These are phyloP conservation scores for Cyphomyrus discorhynchus DNA, from an alignment of 2,113 vertebrate genomes.

Conservation along the genomic window DNA sequence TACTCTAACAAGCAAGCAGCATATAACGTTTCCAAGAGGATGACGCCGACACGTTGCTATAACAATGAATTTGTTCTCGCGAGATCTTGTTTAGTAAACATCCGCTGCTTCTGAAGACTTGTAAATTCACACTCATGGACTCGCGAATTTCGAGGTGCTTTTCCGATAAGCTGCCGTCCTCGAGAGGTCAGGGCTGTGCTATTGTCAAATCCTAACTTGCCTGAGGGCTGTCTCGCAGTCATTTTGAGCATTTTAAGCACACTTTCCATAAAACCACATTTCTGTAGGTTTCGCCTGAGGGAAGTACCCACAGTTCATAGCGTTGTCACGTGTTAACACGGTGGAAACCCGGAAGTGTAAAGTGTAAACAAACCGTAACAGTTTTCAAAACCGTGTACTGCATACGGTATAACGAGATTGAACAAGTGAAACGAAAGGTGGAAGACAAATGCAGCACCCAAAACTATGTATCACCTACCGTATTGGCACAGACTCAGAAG, in stretches of 20 bases:
- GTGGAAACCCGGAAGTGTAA: neutral
- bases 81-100: neutral
- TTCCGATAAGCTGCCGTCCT: neutral
- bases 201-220: neutral
- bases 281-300: neutral
- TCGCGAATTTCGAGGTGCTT: neutral
- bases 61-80: neutral
- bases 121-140: neutral
- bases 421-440: too few species aligned
- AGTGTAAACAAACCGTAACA: neutral
- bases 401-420: too few species aligned
- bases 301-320: neutral
- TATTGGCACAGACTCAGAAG: too few species aligned
- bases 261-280: neutral
- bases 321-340: neutral
- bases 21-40: neutral
- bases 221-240: neutral
- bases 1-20: neutral
- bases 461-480: too few species aligned
- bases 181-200: neutral
- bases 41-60: neutral
- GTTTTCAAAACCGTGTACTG: neutral
- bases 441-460: too few species aligned
- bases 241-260: neutral
- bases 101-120: neutral